These are phyloP conservation scores for Cyanistes caeruleus DNA, from an alignment of 2,113 vertebrate genomes.

Conservation along the genomic window DNA sequence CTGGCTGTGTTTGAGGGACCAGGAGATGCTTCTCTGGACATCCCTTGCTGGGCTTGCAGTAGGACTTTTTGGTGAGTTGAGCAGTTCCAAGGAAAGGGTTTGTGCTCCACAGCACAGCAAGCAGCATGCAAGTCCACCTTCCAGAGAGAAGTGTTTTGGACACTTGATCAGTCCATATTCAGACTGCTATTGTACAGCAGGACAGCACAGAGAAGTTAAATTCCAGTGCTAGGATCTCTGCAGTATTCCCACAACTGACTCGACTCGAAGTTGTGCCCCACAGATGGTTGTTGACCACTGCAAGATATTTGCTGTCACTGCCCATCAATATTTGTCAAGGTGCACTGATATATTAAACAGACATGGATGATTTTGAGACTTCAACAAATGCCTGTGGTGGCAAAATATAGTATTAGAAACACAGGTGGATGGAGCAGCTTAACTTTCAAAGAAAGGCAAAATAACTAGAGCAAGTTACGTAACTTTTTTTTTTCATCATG, in stretches of 20 bases:
- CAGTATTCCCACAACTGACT: neutral
- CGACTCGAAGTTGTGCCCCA: rapidly evolving
- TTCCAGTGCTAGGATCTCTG: neutral
- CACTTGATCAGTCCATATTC: neutral
- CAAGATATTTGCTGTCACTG: neutral
- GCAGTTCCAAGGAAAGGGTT: neutral
- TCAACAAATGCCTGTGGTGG: neutral
- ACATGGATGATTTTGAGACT: neutral
- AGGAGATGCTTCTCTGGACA: neutral
- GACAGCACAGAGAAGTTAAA: neutral
- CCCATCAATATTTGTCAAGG: neutral
- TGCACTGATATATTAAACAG: neutral
- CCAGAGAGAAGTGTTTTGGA: neutral
- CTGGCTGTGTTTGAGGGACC: neutral
- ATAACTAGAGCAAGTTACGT: neutral
- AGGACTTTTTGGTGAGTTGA: neutral
- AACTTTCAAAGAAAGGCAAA: neutral
- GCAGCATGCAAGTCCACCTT: rapidly evolving
- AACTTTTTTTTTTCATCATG: neutral
- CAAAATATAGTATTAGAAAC: neutral
- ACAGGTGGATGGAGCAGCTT: neutral
- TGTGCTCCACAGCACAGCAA: neutral
- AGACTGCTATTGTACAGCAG: neutral
- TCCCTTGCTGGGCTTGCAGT: rapidly evolving
- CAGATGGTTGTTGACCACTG: neutral